Evolutionary conservation across 2,797 vertebrate species (phyloP), one percentile per base, ranked within the genome.

Genomic region (Lagorchestes hirsutus): DNA sequence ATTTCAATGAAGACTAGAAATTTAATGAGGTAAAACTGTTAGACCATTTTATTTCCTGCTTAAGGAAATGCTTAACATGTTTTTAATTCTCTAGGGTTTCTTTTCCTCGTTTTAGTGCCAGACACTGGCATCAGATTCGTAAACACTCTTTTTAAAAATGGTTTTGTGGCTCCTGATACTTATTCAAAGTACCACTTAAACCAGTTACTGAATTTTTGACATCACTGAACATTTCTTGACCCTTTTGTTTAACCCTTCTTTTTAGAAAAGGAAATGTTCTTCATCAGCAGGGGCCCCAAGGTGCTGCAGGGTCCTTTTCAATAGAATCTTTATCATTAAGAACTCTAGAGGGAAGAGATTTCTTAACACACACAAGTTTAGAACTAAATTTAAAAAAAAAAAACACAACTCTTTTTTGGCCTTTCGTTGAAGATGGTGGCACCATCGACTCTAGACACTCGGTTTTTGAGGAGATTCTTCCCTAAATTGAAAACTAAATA

Each of bases 1-100:
- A 95, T 87, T 54, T 62, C 91, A 93, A 93, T 93, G 13, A 40
- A 91, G 29, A 28, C 46, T 62, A 87, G 67, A 94, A 95, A 87
- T 50, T 87, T 34, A 58, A 58, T 31, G 58, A 74, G n/a, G 46
- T 91, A 93, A 90, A 91, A 91, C 57, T 54, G 5, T 52, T 54
- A 12, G 46, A 52, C 24, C 18, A 40, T 55, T 95, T 93, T 82
- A 54, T 55, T 94, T 90, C 62, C 67, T 95, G 14, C 4, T 6
- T 52, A 50, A 87, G 74, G 74, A 87, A 87, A 87, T 87, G 74
- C 92, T 95, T 94, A 94, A 90, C 3, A 13, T 82, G 14, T 31
- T 57, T 97, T 95, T 55, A 91, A 95, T 55, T 94, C 57, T 8
- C 54, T 22, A 67, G 82, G 13, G 0, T 92, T 94, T 90, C 58